Evolutionary conservation across 2,888 invertebrate genomes (phyloP).

Genomic region (Gasteruption jaculator): DNA sequence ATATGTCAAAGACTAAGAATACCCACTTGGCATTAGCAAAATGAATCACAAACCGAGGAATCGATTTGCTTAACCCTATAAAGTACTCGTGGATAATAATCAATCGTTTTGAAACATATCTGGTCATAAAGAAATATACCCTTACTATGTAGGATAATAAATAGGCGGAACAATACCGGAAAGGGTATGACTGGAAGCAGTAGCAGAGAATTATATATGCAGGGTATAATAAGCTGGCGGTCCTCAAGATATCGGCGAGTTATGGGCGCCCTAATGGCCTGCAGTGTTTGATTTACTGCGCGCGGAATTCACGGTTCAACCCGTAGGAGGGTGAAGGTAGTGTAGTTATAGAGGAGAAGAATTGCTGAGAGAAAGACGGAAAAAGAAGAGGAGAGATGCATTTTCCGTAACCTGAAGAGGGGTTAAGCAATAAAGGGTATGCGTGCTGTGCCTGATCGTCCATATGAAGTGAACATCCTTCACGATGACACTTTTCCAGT

Average conservation of each 20-base stretch:
- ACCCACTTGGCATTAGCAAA: no score
- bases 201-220: conserved; percentile 46
- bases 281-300: conserved; percentile 47
- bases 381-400: conserved; percentile 22
- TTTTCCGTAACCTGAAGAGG: conserved; percentile 25
- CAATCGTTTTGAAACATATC: no score
- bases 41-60: no score
- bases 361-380: neutral
- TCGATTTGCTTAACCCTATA: no score
- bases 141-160: no score
- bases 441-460: conserved; percentile 21
- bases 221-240: conserved; percentile 50
- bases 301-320: conserved; percentile 33
- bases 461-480: conserved; percentile 25
- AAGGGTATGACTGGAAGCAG: conserved; percentile 21
- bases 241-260: conserved; percentile 51
- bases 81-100: no score
- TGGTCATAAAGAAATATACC: no score
- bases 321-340: neutral
- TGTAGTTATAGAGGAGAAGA: neutral
- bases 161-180: conserved; percentile 15
- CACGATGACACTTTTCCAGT: conserved; percentile 23
- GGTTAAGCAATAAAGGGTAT: conserved; percentile 23
- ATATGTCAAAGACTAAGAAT: no score
- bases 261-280: conserved; percentile 48